A percentile compares a stretch with the other conserved stretches of the same genome.
Conservation (phyloP, 35 echinoderm and acorn worm species). For the Lytechinus variegatus region DNA sequence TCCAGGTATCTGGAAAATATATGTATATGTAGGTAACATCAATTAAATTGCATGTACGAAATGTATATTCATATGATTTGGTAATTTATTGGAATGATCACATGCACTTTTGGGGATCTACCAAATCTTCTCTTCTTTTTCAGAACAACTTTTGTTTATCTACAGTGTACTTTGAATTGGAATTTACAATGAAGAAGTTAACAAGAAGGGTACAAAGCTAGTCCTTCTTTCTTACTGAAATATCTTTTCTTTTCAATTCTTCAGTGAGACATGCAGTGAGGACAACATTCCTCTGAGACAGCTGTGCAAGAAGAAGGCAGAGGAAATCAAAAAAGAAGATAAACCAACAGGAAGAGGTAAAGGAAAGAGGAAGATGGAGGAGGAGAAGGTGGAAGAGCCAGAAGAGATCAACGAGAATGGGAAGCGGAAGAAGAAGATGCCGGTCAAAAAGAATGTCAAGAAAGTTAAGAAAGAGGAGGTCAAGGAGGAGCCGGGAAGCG, state of each 20-base stretch:
- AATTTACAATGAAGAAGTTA: too few relatives aligned
- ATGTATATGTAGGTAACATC: too few relatives aligned
- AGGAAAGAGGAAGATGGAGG: slow-evolving; percentile 33
- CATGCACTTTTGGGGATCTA: too few relatives aligned
- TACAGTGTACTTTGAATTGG: too few relatives aligned
- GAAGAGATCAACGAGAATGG: slow-evolving; percentile 34
- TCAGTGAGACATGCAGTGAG: slow-evolving; percentile 36
- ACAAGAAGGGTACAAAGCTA: too few relatives aligned
- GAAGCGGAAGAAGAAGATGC: slow-evolving; percentile 37
- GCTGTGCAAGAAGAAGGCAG: background rate
- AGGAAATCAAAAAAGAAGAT: background rate
- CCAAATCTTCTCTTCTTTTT: too few relatives aligned
- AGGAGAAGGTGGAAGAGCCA: background rate
- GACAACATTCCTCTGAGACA: slow-evolving; percentile 33
- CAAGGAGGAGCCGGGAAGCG: slow-evolving; percentile 1
- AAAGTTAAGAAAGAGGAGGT: slow-evolving; percentile 42
- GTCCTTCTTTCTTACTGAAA: background rate
- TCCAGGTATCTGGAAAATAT: too few relatives aligned
- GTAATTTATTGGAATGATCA: too few relatives aligned
- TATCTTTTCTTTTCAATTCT: background rate
- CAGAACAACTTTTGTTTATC: too few relatives aligned
- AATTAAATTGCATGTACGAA: too few relatives aligned
- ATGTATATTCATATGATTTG: too few relatives aligned
- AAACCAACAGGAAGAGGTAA: background rate
- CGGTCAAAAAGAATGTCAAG: slow-evolving; percentile 26